Conservation (phyloP, 1,140 invertebrate species). For the Drosophila mauritiana region DNA sequence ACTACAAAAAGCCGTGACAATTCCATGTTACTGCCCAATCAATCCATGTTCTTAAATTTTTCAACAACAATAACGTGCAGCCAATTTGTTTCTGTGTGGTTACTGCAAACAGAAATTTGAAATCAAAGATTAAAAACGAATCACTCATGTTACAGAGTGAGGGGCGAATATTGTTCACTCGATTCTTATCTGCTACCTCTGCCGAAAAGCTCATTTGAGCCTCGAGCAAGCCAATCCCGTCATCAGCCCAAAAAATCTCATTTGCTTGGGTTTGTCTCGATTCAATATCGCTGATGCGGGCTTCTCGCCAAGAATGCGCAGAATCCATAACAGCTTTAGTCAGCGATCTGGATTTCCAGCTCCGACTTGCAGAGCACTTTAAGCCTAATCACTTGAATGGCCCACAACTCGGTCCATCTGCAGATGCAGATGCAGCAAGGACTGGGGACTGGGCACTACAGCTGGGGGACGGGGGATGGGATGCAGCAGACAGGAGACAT, state of each 20-base stretch:
- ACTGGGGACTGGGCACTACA: not conserved
- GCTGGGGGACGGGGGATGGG: not conserved
- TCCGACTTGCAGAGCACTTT: slow-evolving; percentile 60
- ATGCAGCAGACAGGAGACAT: slow-evolving; percentile 27
- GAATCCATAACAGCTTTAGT: slow-evolving; percentile 23
- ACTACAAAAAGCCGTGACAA: not conserved
- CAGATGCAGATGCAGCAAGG: slow-evolving; percentile 30
- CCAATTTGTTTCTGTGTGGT: slow-evolving; percentile 10
- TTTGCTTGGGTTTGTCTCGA: slow-evolving; percentile 57
- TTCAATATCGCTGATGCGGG: slow-evolving; percentile 54
- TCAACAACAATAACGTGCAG: too few relatives aligned
- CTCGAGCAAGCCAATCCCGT: slow-evolving; percentile 46
- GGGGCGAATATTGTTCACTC: slow-evolving; percentile 22
- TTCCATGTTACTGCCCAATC: not conserved
- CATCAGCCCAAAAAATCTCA: slow-evolving; percentile 68
- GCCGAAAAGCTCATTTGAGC: slow-evolving; percentile 50
- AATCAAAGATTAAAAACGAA: slow-evolving; percentile 80
- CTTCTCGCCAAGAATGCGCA: slow-evolving; percentile 26
- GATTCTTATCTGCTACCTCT: slow-evolving; percentile 56
- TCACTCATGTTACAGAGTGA: slow-evolving; percentile 73
- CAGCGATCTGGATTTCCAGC: slow-evolving; percentile 21
- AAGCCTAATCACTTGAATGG: slow-evolving; percentile 74
- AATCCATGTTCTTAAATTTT: too few relatives aligned
- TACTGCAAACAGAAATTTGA: slow-evolving; percentile 59
- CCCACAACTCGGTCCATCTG: slow-evolving; percentile 48